Evolutionary conservation across 2,888 invertebrate species (phyloP), one percentile per base, ranked within the genome.

Genomic region (Pemphredon lugubris): DNA sequence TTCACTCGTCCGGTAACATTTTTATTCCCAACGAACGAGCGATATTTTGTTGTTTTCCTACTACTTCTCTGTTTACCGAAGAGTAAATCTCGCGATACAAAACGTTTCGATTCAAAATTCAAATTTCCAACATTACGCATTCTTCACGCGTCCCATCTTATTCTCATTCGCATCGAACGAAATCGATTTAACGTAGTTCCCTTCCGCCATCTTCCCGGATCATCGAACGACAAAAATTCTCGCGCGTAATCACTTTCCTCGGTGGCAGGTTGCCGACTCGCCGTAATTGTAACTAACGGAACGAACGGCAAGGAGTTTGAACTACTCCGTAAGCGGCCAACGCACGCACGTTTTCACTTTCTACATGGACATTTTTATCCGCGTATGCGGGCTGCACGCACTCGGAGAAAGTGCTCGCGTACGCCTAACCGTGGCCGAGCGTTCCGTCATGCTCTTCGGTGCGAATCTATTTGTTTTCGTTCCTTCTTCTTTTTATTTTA

Each of bases 271-370:
- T 5, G 39, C 13, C 20, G 34, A 20, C 44, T 11, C 9, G 7
- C 14, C 11, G 16, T 23, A 20, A 50, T 21, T 14, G 44, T 30
- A 39, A 50, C 37, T 13, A 9, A 9, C 9, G 9, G 37, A 51
- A 20, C 3, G 30, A 50, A 2, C 34, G 20, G 37, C 21, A 11
- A 3, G 18, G 13, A 11, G 26, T 16, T 13, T 14, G 26, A 18
- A 20, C 21, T 21, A 13, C 16, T 23, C 44, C 23, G 59, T 48
- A 63, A 32, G 47, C 69, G 42, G 55, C 26, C 59, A 48, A 42
- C 59, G 57, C 45, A 32, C 53, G 40, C n/a, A 30, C 53, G 72
- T 79, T 84, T 83, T 84, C 83, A 84, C 84, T 84, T 84, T 84
- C 83, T 77, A 79, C 70, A 61, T 65, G 72, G 70, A 61, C 72